These are phyloP conservation scores for Fregata magnificens DNA, from an alignment of 2,113 vertebrate genomes.

Conservation along the genomic window DNA sequence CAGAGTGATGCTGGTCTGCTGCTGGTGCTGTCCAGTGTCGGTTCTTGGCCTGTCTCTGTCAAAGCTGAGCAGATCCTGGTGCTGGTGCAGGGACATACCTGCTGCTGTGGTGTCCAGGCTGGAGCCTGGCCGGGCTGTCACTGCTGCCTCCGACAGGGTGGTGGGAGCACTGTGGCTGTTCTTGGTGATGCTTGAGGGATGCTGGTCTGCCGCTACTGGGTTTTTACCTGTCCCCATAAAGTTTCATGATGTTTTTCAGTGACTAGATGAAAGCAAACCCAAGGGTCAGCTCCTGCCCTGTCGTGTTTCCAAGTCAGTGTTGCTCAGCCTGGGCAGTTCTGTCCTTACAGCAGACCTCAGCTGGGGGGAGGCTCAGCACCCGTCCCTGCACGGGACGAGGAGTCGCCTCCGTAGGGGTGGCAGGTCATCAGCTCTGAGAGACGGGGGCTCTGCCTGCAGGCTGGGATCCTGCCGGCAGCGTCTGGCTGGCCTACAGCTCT, in stretches of 20 bases:
- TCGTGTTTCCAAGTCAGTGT: background rate
- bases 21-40: background rate
- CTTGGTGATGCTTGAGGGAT: background rate
- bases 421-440: background rate
- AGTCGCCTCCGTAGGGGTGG: accelerated
- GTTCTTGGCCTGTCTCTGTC: background rate
- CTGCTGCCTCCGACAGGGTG: background rate
- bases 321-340: background rate
- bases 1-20: background rate
- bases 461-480: background rate
- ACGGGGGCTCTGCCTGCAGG: background rate
- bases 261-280: background rate
- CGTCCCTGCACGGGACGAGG: accelerated
- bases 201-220: background rate
- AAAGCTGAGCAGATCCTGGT: background rate
- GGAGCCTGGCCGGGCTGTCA: background rate
- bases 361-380: background rate
- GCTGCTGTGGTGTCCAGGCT: background rate
- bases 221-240: background rate
- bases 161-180: no score
- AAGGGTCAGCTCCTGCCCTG: background rate
- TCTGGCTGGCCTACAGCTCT: background rate
- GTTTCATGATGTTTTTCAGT: background rate
- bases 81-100: background rate
- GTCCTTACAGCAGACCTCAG: background rate